phyloP scores from a whole-genome alignment of 2,113 vertebrate species.

The Megaceryle torquata region DNA sequence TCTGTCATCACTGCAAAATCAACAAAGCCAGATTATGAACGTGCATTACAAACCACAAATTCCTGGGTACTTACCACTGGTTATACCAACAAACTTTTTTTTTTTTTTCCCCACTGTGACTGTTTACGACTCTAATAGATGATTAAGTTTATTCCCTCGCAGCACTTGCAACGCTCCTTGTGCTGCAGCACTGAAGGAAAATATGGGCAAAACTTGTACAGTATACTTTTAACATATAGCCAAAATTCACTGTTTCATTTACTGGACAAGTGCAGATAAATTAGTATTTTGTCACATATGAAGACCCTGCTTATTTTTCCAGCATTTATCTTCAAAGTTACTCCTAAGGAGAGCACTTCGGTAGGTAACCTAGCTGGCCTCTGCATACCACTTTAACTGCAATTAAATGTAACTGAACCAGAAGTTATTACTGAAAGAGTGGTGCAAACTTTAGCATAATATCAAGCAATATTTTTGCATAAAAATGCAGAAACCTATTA shows the following conservation, averaged over 20 bases:
- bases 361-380: not conserved
- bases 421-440: not conserved
- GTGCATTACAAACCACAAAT: not conserved
- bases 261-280: not conserved
- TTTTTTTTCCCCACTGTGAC: not conserved
- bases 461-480: not conserved
- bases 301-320: not conserved
- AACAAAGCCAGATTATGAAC: not conserved
- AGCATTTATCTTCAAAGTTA: not conserved
- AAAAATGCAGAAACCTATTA: not conserved
- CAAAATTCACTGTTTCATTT: not conserved
- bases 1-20: not conserved
- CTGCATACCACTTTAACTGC: not conserved
- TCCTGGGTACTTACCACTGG: not conserved
- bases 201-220: not conserved
- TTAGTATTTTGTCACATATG: not conserved
- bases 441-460: not conserved
- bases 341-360: not conserved
- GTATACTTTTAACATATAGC: not conserved
- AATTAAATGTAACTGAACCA: not conserved
- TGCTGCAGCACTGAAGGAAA: not conserved
- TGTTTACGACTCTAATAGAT: not conserved
- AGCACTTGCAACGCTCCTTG: accelerated
- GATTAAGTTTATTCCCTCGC: not conserved
- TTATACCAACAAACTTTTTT: not conserved